Percentiles rank a stretch among this genome's conserved stretches.
Evolutionary conservation across 1,140 invertebrate genomes (phyloP).

Genomic region (Meloidogyne hapla): DNA sequence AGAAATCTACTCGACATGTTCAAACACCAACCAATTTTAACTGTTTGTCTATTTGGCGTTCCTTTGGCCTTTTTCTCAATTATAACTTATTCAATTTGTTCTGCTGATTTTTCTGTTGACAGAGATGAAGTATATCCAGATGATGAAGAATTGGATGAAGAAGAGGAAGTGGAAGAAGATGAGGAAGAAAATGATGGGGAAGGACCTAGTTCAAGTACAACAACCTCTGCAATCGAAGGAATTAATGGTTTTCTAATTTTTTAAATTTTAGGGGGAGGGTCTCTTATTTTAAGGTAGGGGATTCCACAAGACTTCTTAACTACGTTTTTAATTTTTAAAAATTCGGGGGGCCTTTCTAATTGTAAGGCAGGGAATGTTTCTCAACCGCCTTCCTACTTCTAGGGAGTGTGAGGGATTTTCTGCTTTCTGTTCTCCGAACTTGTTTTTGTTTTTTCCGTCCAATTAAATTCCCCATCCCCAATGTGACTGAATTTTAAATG

Average conservation of each 20-base stretch:
- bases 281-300: no score
- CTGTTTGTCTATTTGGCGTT: constrained; percentile 78
- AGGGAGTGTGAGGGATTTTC: no score
- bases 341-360: no score
- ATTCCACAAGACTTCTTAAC: no score
- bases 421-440: no score
- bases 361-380: no score
- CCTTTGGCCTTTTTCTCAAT: constrained; percentile 83
- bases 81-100: constrained; percentile 88
- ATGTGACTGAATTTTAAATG: no score
- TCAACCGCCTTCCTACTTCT: no score
- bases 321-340: no score
- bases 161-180: constrained; percentile 31
- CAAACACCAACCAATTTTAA: constrained; percentile 73
- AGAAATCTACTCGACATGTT: constrained; percentile 62
- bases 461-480: no score
- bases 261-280: background rate
- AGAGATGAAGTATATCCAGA: constrained; percentile 72
- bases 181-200: constrained; percentile 21
- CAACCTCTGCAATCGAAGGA: background rate
- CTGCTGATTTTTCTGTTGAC: constrained; percentile 87
- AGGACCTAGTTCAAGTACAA: background rate
- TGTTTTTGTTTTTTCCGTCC: no score
- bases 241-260: background rate
- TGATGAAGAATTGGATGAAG: constrained; percentile 69